Percentiles rank a stretch among this genome's conserved stretches.
phyloP scores from a whole-genome alignment of 2,888 invertebrate genomes.

The Drosophila prostipennis region DNA sequence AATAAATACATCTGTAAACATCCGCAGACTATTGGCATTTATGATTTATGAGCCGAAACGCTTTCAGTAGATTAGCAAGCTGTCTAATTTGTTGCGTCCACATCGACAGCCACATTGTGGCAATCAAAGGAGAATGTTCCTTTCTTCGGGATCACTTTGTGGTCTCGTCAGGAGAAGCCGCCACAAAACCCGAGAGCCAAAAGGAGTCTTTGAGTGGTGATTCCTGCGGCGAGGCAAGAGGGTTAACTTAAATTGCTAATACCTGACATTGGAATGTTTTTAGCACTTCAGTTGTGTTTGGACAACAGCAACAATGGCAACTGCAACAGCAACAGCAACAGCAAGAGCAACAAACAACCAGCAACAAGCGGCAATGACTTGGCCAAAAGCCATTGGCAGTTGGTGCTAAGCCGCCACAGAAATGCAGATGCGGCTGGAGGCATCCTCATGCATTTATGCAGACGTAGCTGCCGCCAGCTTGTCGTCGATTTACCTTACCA shows the following conservation, averaged over 20 bases:
- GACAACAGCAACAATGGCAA: conserved; percentile 69
- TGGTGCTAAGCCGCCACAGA: conserved; percentile 48
- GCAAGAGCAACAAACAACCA: conserved; percentile 38
- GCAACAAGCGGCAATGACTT: conserved; percentile 71
- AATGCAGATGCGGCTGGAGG: conserved; percentile 61
- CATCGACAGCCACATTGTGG: conserved; percentile 43
- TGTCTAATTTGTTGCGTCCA: conserved; percentile 35
- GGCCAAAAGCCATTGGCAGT: conserved; percentile 72
- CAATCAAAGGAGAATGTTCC: conserved; percentile 39
- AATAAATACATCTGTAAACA: no score
- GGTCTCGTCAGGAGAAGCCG: conserved; percentile 25
- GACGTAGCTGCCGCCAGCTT: conserved; percentile 60
- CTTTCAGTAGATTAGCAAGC: conserved; percentile 41
- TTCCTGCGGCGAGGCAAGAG: conserved; percentile 10
- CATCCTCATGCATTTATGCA: conserved; percentile 75
- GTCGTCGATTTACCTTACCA: conserved; percentile 62
- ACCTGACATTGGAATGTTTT: conserved; percentile 79
- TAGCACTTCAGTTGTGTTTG: conserved; percentile 75
- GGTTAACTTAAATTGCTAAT: conserved; percentile 75
- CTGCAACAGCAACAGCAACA: conserved; percentile 35
- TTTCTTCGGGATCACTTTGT: conserved; percentile 38
- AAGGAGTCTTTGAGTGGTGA: conserved; percentile 2
- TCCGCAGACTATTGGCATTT: conserved; percentile 1
- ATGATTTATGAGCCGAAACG: conserved; percentile 38
- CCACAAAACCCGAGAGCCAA: background rate